Evolutionary conservation across 2,888 invertebrate species (phyloP), one percentile per base, ranked within the genome.

Genomic region (Priocnemis perturbator): DNA sequence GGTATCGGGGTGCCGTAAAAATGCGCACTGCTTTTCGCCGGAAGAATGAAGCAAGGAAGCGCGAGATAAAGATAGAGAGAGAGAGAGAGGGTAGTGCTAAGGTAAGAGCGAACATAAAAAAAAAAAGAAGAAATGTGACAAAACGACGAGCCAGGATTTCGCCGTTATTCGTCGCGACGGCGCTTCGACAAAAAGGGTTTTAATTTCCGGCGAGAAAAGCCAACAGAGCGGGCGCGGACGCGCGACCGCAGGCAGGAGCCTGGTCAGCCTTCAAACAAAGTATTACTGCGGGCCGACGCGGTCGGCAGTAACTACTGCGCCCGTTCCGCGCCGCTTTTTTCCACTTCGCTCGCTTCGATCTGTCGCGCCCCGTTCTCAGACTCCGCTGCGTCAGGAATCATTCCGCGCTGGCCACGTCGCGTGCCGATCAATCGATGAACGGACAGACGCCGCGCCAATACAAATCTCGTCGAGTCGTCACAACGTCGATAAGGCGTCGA

Each of bases 151-250:
- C 23, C 21, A 23, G 21, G 21, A 21, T 55, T 55, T 15, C 55
- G 55, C n/a, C 55, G n/a, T n/a, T 15, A 21, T 55, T 21, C 23
- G 7, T 50, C 50, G 50, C 50, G 50, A 5, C 50, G 14, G 50
- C 50, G 50, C 55, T 62, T 76, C 73, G 77, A 75, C 80, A 77
- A 84, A 85, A 87, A 85, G 83, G 82, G 78, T 85, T 88, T 87
- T 87, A 87, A 87, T 87, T 88, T 88, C 87, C 87, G 86, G 86
- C 73, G 84, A 81, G 85, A 86, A 85, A 86, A 85, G 85, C 78
- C 83, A 83, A 82, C 82, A 79, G 78, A 60, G 63, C 30, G 61
- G n/a, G 59, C 53, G 56, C 66, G 67, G 52, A 69, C 56, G 44
- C 57, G 60, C 67, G 37, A 26, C 14, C 15, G 44, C 15, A 15